Percentiles rank a stretch among this genome's conserved stretches.
phyloP scores from a whole-genome alignment of 2,113 vertebrate genomes.

The Notechis scutatus region DNA sequence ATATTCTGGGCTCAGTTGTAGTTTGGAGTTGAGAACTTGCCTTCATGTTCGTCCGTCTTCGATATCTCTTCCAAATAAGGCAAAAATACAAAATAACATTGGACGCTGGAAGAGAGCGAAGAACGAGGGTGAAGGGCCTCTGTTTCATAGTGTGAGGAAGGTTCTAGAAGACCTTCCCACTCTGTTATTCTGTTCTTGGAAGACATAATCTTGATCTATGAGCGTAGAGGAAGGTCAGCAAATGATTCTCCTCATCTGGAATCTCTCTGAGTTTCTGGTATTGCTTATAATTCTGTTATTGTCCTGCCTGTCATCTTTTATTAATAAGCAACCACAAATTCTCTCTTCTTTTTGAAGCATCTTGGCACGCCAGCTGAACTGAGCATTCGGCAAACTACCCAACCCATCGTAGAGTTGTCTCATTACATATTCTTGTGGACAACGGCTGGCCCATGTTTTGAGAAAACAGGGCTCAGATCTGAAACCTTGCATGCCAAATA shows the following conservation, averaged over 20 bases:
- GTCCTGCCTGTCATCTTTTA: background rate
- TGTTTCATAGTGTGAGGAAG: accelerated
- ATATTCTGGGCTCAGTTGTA: no score
- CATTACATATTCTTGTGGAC: background rate
- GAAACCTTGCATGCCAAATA: background rate
- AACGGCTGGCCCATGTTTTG: background rate
- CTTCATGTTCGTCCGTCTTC: no score
- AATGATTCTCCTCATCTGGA: background rate
- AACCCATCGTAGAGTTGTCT: background rate
- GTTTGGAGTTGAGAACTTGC: no score
- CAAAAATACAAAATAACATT: accelerated
- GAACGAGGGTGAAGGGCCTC: background rate
- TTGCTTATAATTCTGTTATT: background rate
- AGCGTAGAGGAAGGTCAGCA: background rate
- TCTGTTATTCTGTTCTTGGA: background rate
- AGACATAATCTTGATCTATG: background rate
- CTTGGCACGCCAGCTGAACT: background rate
- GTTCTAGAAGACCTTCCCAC: no score
- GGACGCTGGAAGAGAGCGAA: background rate
- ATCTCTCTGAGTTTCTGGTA: background rate
- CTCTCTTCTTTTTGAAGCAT: background rate
- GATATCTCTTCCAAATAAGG: constrained; percentile 1
- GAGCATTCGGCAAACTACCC: background rate
- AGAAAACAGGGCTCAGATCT: background rate
- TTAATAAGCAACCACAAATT: background rate